Percentiles rank a stretch among this genome's conserved stretches.
phyloP scores from a whole-genome alignment of 2,113 vertebrate genomes.

The Probosciger aterrimus region DNA sequence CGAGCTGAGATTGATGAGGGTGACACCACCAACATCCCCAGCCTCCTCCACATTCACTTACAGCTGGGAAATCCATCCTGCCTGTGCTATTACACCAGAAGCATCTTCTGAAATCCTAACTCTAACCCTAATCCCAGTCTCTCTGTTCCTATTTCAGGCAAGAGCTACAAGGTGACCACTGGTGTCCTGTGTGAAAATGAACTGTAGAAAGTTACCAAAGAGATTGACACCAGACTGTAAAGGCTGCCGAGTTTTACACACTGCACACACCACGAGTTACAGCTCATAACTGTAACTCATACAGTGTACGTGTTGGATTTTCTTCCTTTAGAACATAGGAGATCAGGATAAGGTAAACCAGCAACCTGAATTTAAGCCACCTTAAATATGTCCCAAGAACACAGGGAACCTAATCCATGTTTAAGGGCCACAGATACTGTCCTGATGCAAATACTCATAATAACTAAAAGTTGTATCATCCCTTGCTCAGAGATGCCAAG shows the following conservation, averaged over 20 bases:
- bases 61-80: not conserved
- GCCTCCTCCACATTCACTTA: not conserved
- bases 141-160: not conserved
- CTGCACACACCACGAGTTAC: not conserved
- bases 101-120: not conserved
- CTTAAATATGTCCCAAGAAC: not conserved
- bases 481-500: not conserved
- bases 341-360: not conserved
- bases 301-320: not conserved
- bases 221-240: not conserved
- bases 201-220: not conserved
- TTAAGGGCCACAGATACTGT: not conserved
- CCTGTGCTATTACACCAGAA: not conserved
- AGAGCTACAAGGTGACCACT: not conserved
- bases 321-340: not conserved
- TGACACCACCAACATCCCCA: not conserved
- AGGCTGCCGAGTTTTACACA: not conserved
- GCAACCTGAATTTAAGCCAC: not conserved
- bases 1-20: slow-evolving; percentile 33
- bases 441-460: not conserved
- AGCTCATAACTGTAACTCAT: not conserved
- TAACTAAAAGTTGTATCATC: not conserved
- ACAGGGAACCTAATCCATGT: not conserved
- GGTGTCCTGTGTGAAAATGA: accelerated
- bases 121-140: not conserved